phyloP scores from a whole-genome alignment of 2,888 invertebrate genomes.

The Caenorhabditis drosophilae region DNA sequence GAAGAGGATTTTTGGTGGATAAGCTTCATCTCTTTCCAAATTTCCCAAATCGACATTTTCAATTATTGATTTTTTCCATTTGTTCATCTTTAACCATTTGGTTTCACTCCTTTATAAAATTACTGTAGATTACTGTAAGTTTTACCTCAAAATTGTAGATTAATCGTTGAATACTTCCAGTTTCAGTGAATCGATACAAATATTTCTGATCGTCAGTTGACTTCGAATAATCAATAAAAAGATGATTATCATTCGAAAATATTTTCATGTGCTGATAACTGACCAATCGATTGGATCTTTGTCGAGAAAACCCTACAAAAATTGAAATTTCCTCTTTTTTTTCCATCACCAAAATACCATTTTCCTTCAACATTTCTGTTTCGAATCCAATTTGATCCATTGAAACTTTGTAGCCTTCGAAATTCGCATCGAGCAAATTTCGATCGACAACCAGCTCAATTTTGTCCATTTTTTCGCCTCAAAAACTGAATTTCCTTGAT shows the following conservation, averaged over 20 bases:
- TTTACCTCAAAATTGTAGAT: constrained; percentile 5
- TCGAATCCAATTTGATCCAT: constrained; percentile 26
- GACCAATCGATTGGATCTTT: constrained; percentile 8
- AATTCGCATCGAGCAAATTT: constrained; percentile 30
- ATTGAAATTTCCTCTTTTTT: constrained; percentile 1
- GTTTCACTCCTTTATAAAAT: too few relatives aligned
- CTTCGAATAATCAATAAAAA: constrained; percentile 15
- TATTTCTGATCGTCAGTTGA: constrained; percentile 6
- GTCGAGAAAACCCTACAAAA: neutral
- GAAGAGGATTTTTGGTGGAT: constrained; percentile 18
- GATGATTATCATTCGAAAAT: constrained; percentile 25
- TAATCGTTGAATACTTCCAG: constrained; percentile 18
- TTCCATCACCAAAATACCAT: neutral
- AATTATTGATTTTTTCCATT: too few relatives aligned
- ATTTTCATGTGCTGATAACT: constrained; percentile 38
- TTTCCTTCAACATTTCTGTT: constrained; percentile 9
- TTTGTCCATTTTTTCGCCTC: constrained; percentile 8
- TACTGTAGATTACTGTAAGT: too few relatives aligned
- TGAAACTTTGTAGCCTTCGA: constrained; percentile 46
- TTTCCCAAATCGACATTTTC: too few relatives aligned
- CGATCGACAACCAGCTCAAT: constrained; percentile 25
- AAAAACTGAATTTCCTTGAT: neutral
- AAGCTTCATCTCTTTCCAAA: neutral
- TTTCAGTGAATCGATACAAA: constrained; percentile 21
- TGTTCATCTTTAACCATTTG: too few relatives aligned